These are phyloP conservation scores for Parapristionchus giblindavisi DNA, from an alignment of 2,888 invertebrate genomes.

Conservation along the genomic window DNA sequence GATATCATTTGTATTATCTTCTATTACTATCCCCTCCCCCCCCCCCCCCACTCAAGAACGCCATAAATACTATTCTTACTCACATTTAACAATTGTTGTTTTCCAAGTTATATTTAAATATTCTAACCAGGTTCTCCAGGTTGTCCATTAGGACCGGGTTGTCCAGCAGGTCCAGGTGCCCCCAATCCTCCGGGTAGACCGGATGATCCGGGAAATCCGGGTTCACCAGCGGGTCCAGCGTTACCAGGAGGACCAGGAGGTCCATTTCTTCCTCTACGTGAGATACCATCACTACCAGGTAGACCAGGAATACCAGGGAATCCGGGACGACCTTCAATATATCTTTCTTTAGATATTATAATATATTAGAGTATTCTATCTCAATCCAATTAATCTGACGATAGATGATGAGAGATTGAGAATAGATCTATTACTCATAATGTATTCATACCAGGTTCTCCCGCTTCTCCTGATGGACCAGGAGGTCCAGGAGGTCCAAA, in stretches of 20 bases:
- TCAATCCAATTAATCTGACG: too few relatives aligned
- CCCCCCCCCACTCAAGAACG: background rate
- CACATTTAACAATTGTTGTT: too few relatives aligned
- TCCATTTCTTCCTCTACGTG: constrained; percentile 26
- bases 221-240: background rate
- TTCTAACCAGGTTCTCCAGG: constrained; percentile 35
- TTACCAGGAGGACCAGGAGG: constrained; percentile 10
- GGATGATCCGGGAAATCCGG: constrained; percentile 5
- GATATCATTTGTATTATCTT: background rate
- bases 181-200: background rate
- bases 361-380: too few relatives aligned
- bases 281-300: constrained; percentile 20
- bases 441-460: constrained; percentile 13
- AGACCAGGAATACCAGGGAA: constrained; percentile 16
- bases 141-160: constrained; percentile 2
- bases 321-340: constrained; percentile 16
- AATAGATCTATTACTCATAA: too few relatives aligned
- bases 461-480: constrained; percentile 19
- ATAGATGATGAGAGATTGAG: background rate
- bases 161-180: background rate
- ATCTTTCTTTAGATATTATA: too few relatives aligned
- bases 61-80: too few relatives aligned
- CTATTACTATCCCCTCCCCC: background rate
- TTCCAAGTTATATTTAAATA: too few relatives aligned
- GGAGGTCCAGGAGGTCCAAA: constrained; percentile 27